Percentiles rank a stretch among this genome's conserved stretches.
These are phyloP conservation scores for Euclidia mi DNA, from an alignment of 2,888 invertebrate genomes.

Conservation along the genomic window DNA sequence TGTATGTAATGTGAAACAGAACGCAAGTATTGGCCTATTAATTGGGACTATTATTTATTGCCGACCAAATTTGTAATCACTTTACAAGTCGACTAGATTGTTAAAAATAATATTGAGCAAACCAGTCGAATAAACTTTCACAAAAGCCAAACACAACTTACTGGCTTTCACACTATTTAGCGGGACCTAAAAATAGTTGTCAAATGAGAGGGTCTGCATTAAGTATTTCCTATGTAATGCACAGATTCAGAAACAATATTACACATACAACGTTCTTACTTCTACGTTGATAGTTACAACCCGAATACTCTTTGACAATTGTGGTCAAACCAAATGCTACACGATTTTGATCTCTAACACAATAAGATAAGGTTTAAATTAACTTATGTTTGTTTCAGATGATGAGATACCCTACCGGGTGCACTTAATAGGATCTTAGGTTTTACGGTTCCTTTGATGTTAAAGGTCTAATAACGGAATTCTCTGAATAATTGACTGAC, in stretches of 20 bases:
- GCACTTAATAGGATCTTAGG: slow-evolving; percentile 48
- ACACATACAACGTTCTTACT: slow-evolving; percentile 2
- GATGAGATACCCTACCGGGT: slow-evolving; percentile 30
- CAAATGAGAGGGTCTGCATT: too few relatives aligned
- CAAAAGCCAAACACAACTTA: too few relatives aligned
- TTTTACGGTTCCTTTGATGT: slow-evolving; percentile 42
- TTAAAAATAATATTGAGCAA: too few relatives aligned
- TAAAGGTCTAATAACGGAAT: slow-evolving; percentile 42
- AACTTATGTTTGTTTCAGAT: neutral
- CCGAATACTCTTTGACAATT: neutral
- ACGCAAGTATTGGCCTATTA: too few relatives aligned
- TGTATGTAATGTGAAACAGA: too few relatives aligned
- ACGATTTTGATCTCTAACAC: neutral
- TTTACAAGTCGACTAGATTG: too few relatives aligned
- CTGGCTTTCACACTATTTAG: too few relatives aligned
- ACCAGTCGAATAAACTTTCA: too few relatives aligned
- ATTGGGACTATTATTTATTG: too few relatives aligned
- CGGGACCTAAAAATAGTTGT: too few relatives aligned
- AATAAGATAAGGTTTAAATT: slow-evolving; percentile 16
- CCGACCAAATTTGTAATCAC: too few relatives aligned
- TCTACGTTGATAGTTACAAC: slow-evolving; percentile 6
- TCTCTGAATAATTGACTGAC: slow-evolving; percentile 47
- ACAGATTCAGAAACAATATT: slow-evolving; percentile 13
- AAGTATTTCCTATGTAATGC: neutral
- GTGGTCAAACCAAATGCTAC: neutral